phyloP scores from a whole-genome alignment of 1,140 invertebrate species.

The Spodoptera frugiperda region DNA sequence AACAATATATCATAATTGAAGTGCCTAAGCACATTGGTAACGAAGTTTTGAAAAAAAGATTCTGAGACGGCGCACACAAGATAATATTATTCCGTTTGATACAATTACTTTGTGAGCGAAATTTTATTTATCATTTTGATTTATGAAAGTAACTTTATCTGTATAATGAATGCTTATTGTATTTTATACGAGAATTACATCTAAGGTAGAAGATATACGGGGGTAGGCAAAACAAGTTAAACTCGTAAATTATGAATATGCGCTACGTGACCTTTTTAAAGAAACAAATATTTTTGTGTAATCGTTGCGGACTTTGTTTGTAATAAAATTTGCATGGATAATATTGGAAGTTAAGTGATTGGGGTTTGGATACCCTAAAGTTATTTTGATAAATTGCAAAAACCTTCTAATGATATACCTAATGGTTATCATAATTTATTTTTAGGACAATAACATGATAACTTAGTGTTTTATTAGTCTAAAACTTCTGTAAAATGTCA shows the following conservation, averaged over 20 bases:
- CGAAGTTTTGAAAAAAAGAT: conserved; percentile 38
- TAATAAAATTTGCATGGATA: neutral
- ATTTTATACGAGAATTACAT: conserved; percentile 13
- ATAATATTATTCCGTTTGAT: conserved; percentile 44
- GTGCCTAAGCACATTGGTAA: conserved; percentile 17
- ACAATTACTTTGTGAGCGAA: conserved; percentile 38
- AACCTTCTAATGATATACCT: too few relatives aligned
- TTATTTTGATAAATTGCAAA: neutral
- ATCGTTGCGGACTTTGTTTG: neutral
- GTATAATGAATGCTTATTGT: conserved; percentile 44
- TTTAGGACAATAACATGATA: too few relatives aligned
- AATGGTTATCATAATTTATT: too few relatives aligned
- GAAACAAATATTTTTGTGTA: neutral
- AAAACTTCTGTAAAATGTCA: too few relatives aligned
- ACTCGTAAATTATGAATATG: conserved; percentile 25
- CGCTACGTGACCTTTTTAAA: conserved; percentile 19
- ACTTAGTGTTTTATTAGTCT: too few relatives aligned
- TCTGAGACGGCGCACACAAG: neutral
- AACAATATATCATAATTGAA: conserved; percentile 24
- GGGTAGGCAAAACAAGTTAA: neutral
- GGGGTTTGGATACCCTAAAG: neutral
- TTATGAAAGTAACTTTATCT: conserved; percentile 35
- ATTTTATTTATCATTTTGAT: conserved; percentile 50
- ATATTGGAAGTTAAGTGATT: neutral
- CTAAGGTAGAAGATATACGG: neutral